Conservation (phyloP, 2,113 vertebrate species). For the Muntiacus reevesi region DNA sequence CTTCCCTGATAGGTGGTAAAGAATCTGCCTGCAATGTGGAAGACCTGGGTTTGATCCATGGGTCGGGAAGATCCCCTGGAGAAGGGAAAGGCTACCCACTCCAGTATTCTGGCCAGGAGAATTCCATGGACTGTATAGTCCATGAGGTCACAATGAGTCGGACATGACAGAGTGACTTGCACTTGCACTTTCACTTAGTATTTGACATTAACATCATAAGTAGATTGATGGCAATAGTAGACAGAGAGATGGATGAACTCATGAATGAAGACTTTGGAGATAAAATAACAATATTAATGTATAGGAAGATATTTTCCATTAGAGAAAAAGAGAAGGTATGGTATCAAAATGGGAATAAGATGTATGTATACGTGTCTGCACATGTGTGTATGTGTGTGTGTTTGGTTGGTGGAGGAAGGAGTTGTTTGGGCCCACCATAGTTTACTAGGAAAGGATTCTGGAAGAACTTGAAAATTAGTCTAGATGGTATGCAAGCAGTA, state of each 20-base stretch:
- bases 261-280: not conserved
- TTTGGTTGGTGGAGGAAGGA: not conserved
- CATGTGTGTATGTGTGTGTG: not conserved
- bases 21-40: not conserved
- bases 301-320: not conserved
- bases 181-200: not conserved
- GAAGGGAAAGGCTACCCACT: not conserved
- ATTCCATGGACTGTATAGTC: not conserved
- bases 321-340: not conserved
- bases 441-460: not conserved
- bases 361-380: no score
- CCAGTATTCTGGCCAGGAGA: not conserved
- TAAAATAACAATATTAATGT: not conserved
- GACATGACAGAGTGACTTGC: accelerated
- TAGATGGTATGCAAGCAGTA: not conserved
- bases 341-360: not conserved
- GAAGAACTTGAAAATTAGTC: not conserved
- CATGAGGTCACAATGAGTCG: accelerated
- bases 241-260: not conserved
- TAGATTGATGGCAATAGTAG: not conserved
- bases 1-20: not conserved
- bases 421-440: not conserved
- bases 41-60: not conserved
- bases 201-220: not conserved
- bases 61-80: not conserved